Evolutionary conservation across 2,797 vertebrate genomes (phyloP).

Genomic region (Bryconaethiops microstoma): DNA sequence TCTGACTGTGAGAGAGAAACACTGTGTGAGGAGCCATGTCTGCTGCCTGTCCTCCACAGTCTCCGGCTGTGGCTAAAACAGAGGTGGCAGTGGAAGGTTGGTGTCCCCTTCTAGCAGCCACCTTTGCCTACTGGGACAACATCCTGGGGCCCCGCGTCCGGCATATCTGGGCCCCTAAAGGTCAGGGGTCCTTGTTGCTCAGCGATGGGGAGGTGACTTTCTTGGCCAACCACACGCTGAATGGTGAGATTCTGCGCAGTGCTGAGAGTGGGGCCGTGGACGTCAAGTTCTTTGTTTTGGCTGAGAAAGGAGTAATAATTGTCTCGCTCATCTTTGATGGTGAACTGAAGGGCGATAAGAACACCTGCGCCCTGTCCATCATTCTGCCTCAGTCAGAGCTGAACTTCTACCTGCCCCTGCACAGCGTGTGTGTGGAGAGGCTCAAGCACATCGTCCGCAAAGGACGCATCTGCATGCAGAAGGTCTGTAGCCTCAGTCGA

Average conservation of each 20-base stretch:
- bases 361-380: constrained; percentile 94
- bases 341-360: constrained; percentile 95
- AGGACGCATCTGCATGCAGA: constrained; percentile 98
- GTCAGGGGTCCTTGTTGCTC: constrained; percentile 84
- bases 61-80: constrained; percentile 95
- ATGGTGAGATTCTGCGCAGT: constrained; percentile 96
- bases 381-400: constrained; percentile 94
- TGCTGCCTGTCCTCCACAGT: constrained; percentile 90
- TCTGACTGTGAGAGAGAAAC: constrained; percentile 31
- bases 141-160: constrained; percentile 94
- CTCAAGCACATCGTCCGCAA: constrained; percentile 94
- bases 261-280: constrained; percentile 95
- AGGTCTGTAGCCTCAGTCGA: constrained; percentile 76
- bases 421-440: constrained; percentile 92
- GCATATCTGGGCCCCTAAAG: constrained; percentile 94
- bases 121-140: constrained; percentile 99
- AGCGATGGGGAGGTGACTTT: constrained; percentile 96
- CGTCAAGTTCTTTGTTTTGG: constrained; percentile 96
- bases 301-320: constrained; percentile 96
- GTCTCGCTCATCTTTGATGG: constrained; percentile 98
- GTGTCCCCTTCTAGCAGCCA: constrained; percentile 92
- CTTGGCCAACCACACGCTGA: constrained; percentile 95
- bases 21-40: constrained; percentile 79
- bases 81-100: constrained; percentile 88
- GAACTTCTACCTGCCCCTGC: constrained; percentile 92